Percentiles rank a stretch among this genome's conserved stretches.
Evolutionary conservation across 2,888 invertebrate genomes (phyloP).

Genomic region (Drosophila ochracea): DNA sequence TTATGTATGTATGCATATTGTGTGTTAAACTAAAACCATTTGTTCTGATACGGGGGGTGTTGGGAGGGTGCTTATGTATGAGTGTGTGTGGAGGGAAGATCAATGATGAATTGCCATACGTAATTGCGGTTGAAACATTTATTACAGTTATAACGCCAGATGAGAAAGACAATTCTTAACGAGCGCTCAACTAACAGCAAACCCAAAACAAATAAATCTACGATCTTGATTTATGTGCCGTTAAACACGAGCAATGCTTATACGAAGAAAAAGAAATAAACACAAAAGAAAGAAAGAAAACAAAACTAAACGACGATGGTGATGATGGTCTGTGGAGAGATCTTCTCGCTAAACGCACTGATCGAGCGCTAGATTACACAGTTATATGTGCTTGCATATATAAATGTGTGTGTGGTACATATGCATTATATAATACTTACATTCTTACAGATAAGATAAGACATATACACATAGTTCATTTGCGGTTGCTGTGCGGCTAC

Average conservation of each 20-base stretch:
- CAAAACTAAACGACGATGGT: constrained; percentile 28
- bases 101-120: constrained; percentile 25
- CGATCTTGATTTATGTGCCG: constrained; percentile 14
- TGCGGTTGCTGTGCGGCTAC: constrained; percentile 35
- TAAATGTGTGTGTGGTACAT: constrained; percentile 1
- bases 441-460: constrained; percentile 35
- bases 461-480: constrained; percentile 15
- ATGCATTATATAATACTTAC: constrained; percentile 20
- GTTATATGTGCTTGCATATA: constrained; percentile 6
- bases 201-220: constrained; percentile 24
- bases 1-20: constrained; percentile 34
- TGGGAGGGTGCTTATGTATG: constrained; percentile 10
- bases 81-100: constrained; percentile 25
- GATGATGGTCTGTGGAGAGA: not conserved
- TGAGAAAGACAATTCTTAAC: constrained; percentile 2
- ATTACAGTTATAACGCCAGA: constrained; percentile 30
- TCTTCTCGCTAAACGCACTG: constrained; percentile 18
- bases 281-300: constrained; percentile 4
- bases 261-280: not conserved
- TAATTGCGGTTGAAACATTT: constrained; percentile 30
- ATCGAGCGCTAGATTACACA: constrained; percentile 30
- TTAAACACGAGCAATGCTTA: constrained; percentile 14
- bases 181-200: constrained; percentile 29
- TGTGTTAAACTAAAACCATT: constrained; percentile 38
- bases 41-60: constrained; percentile 30